Conservation (phyloP, 2,888 invertebrate species). For the Leptopilina syphax region DNA sequence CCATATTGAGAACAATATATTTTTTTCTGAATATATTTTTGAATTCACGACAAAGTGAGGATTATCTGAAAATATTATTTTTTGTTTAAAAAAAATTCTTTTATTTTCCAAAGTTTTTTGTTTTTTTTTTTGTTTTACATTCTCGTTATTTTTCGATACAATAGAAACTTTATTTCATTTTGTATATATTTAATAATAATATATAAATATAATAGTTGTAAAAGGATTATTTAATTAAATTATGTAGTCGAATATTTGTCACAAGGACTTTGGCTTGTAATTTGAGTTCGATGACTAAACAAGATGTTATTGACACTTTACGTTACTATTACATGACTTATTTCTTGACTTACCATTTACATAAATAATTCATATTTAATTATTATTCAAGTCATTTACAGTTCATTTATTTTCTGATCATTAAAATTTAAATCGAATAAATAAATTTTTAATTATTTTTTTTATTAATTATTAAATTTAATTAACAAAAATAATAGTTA, state of each 20-base stretch:
- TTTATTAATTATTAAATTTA: not conserved
- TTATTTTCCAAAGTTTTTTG: too few species aligned
- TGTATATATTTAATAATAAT: too few species aligned
- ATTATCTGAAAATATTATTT: too few species aligned
- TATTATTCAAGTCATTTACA: not conserved
- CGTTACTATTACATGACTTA: not conserved
- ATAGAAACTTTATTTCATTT: too few species aligned
- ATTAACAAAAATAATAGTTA: not conserved
- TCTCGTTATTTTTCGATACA: not conserved
- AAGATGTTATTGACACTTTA: slow-evolving; percentile 9
- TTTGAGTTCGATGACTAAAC: slow-evolving; percentile 32
- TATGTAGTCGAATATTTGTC: slow-evolving; percentile 18
- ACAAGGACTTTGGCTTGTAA: slow-evolving; percentile 31
- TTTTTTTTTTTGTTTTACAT: too few species aligned
- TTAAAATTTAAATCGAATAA: not conserved
- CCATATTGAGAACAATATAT: too few species aligned
- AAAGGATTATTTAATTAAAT: slow-evolving; percentile 27
- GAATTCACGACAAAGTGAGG: too few species aligned
- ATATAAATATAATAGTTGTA: not conserved
- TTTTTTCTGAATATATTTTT: too few species aligned
- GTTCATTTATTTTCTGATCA: not conserved
- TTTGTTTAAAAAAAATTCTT: too few species aligned
- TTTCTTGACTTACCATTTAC: not conserved
- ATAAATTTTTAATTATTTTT: not conserved
- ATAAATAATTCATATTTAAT: slow-evolving; percentile 5